A percentile compares a stretch with the other conserved stretches of the same genome.
Conservation (phyloP, 2,113 vertebrate genomes). For the Scophthalmus maximus region DNA sequence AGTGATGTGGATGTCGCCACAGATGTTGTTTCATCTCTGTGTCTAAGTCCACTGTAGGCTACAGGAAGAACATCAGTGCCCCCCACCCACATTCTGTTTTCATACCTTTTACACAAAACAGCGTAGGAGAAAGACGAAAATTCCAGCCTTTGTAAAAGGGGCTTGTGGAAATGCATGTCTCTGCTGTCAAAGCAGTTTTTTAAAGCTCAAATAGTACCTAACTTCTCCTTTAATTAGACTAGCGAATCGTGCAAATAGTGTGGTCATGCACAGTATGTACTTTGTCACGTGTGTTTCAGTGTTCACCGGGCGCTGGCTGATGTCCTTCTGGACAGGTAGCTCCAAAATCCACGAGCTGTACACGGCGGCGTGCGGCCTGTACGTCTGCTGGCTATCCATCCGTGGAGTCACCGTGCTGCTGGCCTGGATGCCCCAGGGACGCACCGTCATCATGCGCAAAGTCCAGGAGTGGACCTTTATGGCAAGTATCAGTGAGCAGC, state of each 20-base stretch:
- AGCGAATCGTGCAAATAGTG: background rate
- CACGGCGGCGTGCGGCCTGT: constrained; percentile 97
- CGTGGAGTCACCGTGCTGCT: constrained; percentile 92
- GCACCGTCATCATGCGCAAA: constrained; percentile 94
- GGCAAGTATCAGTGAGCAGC: constrained; percentile 76
- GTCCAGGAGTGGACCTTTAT: constrained; percentile 98
- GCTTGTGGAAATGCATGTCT: background rate
- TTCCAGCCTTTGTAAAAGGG: background rate
- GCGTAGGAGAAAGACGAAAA: no score
- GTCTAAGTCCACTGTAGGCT: background rate
- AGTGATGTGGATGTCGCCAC: no score
- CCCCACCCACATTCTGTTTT: no score
- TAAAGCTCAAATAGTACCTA: background rate
- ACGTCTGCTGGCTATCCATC: constrained; percentile 97
- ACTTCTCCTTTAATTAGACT: background rate
- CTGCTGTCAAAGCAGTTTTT: background rate
- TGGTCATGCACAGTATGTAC: background rate
- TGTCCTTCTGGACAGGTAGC: constrained; percentile 99
- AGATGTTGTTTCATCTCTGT: background rate
- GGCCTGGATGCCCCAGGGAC: constrained; percentile 99
- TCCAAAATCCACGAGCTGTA: constrained; percentile 98
- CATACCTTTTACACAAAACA: no score
- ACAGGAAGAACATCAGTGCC: background rate
- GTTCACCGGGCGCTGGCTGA: constrained; percentile 96
- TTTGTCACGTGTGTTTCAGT: constrained; percentile 79